A percentile compares a stretch with the other conserved stretches of the same genome.
These are phyloP conservation scores for Elephas maximus DNA, from an alignment of 2,113 vertebrate genomes.

Conservation along the genomic window DNA sequence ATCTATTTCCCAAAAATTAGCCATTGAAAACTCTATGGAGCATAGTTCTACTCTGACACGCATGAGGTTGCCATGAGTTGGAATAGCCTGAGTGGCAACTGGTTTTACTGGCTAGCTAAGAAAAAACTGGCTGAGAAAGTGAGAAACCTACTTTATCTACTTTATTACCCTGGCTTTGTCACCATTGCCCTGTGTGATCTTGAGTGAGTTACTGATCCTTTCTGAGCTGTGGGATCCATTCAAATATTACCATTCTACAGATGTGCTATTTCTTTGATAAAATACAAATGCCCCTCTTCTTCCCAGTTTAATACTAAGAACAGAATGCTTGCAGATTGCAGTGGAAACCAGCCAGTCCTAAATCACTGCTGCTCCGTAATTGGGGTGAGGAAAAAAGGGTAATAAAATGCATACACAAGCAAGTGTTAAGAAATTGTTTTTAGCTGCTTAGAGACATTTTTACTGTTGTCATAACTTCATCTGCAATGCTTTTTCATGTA, in stretches of 20 bases:
- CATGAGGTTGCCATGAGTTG: neutral
- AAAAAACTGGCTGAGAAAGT: neutral
- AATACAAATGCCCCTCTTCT: neutral
- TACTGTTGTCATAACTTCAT: neutral
- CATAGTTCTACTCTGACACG: neutral
- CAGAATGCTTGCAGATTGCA: slow-evolving; percentile 1
- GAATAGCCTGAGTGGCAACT: neutral
- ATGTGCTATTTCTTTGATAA: neutral
- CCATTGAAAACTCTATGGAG: neutral
- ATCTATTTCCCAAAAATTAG: neutral
- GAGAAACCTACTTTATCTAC: neutral
- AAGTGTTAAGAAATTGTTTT: neutral
- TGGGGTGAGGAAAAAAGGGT: neutral
- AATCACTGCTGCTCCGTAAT: neutral
- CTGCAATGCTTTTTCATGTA: neutral
- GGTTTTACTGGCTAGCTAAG: neutral
- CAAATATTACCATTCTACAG: neutral
- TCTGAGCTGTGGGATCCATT: neutral
- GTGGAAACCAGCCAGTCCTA: neutral
- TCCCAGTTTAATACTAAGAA: neutral
- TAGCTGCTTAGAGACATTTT: neutral
- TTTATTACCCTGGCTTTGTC: neutral
- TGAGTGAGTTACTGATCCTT: neutral
- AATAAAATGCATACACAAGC: neutral
- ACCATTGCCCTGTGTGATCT: neutral